Percentiles rank a stretch among this genome's conserved stretches.
Evolutionary conservation across 2,797 vertebrate species (phyloP).

Genomic region (Tachyglossus aculeatus): DNA sequence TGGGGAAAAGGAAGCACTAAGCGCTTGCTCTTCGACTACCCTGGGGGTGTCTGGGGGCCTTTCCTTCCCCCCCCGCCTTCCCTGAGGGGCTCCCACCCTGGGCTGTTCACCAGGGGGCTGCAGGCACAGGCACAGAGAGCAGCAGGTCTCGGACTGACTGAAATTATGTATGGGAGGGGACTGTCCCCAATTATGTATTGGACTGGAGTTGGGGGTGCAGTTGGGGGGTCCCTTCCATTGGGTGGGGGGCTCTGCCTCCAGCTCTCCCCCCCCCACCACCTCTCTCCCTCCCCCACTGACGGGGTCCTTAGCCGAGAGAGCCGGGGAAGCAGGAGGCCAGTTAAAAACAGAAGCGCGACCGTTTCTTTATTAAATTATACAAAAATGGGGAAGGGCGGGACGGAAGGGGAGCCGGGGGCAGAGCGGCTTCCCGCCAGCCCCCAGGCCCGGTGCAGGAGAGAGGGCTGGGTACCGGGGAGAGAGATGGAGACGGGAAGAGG

Average conservation of each 20-base stretch:
- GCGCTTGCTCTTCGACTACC: too few relatives aligned
- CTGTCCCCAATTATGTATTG: too few relatives aligned
- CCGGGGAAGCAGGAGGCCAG: slow-evolving; percentile 56
- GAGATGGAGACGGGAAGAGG: neutral
- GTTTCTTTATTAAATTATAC: slow-evolving; percentile 72
- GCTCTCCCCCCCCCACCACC: neutral
- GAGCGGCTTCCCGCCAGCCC: slow-evolving; percentile 54
- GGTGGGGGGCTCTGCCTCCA: neutral
- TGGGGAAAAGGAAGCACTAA: too few relatives aligned
- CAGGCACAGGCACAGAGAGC: too few relatives aligned
- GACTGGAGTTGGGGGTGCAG: neutral
- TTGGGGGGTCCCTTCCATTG: neutral
- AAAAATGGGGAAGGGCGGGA: slow-evolving; percentile 44
- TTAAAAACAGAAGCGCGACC: slow-evolving; percentile 71
- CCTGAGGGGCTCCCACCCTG: slow-evolving; percentile 27
- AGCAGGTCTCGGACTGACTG: neutral
- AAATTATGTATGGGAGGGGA: neutral
- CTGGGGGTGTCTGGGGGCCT: too few relatives aligned
- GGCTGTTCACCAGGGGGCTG: too few relatives aligned
- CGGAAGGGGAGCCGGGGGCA: slow-evolving; percentile 48
- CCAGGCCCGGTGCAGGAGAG: slow-evolving; percentile 58
- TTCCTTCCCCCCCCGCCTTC: neutral
- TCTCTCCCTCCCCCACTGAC: neutral
- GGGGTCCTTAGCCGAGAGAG: too few relatives aligned
- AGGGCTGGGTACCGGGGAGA: slow-evolving; percentile 47